phyloP scores from a whole-genome alignment of 2,797 vertebrate species.

The Mastacembelus armatus region DNA sequence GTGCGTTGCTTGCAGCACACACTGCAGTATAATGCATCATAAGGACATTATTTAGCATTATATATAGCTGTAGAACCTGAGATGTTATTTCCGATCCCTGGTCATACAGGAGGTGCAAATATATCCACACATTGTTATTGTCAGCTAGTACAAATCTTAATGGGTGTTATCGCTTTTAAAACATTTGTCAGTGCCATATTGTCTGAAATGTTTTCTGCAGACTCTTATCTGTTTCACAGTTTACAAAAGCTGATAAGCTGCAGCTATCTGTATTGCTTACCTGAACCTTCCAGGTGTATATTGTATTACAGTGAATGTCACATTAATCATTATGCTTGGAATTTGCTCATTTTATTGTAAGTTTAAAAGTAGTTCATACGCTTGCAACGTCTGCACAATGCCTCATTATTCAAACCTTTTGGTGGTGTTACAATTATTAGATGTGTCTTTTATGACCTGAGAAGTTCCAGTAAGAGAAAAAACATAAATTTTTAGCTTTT shows the following conservation, averaged over 20 bases:
- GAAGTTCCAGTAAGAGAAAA: conserved; percentile 2
- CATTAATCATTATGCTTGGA: not conserved
- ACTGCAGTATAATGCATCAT: not conserved
- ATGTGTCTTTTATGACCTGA: conserved; percentile 8
- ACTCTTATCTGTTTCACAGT: not conserved
- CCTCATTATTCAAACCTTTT: conserved; percentile 14
- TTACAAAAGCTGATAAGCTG: not conserved
- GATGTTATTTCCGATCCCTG: not conserved
- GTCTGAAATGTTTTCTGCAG: not conserved
- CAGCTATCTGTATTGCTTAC: not conserved
- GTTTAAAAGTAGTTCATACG: not conserved
- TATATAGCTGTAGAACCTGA: not conserved
- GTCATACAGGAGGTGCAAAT: not conserved
- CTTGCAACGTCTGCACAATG: not conserved
- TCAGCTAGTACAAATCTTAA: not conserved
- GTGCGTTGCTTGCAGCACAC: too few relatives aligned
- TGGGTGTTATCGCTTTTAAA: not conserved
- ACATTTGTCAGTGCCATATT: not conserved
- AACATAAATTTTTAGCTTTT: not conserved
- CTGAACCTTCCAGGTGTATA: not conserved
- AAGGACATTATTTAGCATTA: not conserved
- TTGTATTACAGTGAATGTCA: not conserved
- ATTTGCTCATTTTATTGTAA: not conserved
- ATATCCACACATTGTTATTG: not conserved
- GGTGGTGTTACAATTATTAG: conserved; percentile 9